Conservation (phyloP, 2,797 vertebrate genomes). For the Antennarius maculatus region DNA sequence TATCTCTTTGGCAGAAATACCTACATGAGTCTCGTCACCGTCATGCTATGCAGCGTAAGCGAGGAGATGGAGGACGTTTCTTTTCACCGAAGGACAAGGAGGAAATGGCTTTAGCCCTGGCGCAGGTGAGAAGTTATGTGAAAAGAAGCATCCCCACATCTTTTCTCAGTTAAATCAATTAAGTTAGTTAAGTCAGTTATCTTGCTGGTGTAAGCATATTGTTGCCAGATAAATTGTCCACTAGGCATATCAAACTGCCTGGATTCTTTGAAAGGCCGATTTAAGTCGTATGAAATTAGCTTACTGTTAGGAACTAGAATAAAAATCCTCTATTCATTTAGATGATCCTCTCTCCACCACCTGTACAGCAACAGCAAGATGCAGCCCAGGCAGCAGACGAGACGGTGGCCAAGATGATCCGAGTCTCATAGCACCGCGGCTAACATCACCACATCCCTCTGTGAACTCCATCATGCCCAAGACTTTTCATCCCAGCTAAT, state of each 20-base stretch:
- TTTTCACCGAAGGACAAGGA: slow-evolving; percentile 97
- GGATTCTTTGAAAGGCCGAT: too few relatives aligned
- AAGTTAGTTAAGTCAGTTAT: too few relatives aligned
- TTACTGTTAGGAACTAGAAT: neutral
- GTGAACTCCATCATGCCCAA: slow-evolving; percentile 48
- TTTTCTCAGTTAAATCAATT: neutral
- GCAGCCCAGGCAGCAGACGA: slow-evolving; percentile 87
- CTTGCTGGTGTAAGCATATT: too few relatives aligned
- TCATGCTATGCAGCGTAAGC: slow-evolving; percentile 96
- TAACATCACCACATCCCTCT: slow-evolving; percentile 22
- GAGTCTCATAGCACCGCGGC: slow-evolving; percentile 86
- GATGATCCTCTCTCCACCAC: slow-evolving; percentile 5
- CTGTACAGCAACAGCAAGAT: slow-evolving; percentile 80
- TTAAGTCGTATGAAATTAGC: neutral
- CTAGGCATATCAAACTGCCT: too few relatives aligned
- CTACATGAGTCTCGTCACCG: slow-evolving; percentile 95
- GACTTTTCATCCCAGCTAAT: slow-evolving; percentile 52
- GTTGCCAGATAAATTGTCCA: too few relatives aligned
- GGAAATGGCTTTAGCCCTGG: slow-evolving; percentile 75
- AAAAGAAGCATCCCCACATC: neutral
- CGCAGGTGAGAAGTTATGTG: slow-evolving; percentile 70
- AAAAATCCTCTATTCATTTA: neutral
- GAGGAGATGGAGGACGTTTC: slow-evolving; percentile 95
- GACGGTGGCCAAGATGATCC: slow-evolving; percentile 94
- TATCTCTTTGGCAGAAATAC: slow-evolving; percentile 87